Base-by-base conservation (phyloP, 2,888 invertebrate genomes). In the Xylota segnis region DNA sequence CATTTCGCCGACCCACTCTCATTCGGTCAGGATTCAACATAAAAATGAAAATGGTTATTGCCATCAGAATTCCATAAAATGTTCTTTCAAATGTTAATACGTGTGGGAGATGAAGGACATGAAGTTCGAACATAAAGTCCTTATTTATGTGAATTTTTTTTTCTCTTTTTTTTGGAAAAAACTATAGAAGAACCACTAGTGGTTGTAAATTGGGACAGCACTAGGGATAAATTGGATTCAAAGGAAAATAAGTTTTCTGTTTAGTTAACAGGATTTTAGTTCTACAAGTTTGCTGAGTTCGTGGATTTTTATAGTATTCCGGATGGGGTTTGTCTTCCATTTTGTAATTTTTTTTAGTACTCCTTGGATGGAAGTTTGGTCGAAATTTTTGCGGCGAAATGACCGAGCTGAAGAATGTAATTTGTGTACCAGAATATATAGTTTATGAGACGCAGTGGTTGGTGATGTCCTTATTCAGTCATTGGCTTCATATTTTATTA, bases 11-110 rank as follows among this genome's bases (percentile, higher is more conserved):
- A 29, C 58, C 37, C 45, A 27, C 50, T 18, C n/a, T 14, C 29
- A 14, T 6, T 40, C 27, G 61, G 29, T 7, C 47, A 70, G 70
- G 66, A 50, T 66, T 76, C 58, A 16, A 56, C 63, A 79, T 84
- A 79, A 84, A 84, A 70, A 70, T 66, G 52, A 75, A 79, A 75
- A 84, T 71, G 79, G 75, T 84, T 84, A 84, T 75, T 75, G 84
- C 79, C 79, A 81, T 75, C 79, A 81, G 75, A 59, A 76, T 81
- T 84, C 70, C 75, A 84, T 84, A 84, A 75, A 84, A 84, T 75
- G 59, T 54, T 71, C 59, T 81, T 84, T 47, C 58, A 71, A 75
- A 84, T 84, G 75, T 63, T 81, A 76, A 75, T 81, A 79, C 81
- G 75, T 81, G 79, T 65, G 59, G 54, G 65, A 52, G 37, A 45